A percentile compares a stretch with the other conserved stretches of the same genome.
Conservation (phyloP, 2,113 vertebrate species). For the Cottus gobio region DNA sequence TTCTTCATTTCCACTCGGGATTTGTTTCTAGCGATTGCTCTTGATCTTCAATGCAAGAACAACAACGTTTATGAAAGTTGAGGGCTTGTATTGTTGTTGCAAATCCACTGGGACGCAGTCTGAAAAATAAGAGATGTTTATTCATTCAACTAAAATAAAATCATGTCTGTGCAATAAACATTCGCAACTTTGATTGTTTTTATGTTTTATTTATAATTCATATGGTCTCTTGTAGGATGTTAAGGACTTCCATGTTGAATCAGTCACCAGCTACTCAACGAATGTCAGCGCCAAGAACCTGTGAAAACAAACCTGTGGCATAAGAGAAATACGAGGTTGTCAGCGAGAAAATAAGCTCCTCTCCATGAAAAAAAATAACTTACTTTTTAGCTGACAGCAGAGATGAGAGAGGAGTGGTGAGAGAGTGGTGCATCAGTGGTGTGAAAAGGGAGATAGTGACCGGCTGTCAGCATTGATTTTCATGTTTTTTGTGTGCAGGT, state of each 20-base stretch:
- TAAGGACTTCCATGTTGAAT: neutral
- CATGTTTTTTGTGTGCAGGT: constrained; percentile 82
- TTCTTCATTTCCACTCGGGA: constrained; percentile 13
- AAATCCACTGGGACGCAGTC: constrained; percentile 39
- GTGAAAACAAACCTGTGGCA: neutral
- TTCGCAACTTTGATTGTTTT: constrained; percentile 1
- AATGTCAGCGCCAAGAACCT: neutral
- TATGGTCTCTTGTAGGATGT: neutral
- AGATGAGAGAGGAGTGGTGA: neutral
- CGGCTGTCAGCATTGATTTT: constrained; percentile 35
- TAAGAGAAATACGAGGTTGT: constrained; percentile 13
- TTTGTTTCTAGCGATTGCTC: constrained; percentile 13
- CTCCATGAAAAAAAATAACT: neutral
- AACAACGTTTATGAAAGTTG: constrained; percentile 55
- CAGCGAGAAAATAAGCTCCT: neutral
- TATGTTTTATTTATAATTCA: neutral
- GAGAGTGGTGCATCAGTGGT: neutral
- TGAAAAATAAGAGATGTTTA: constrained; percentile 30
- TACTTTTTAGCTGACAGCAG: constrained; percentile 15
- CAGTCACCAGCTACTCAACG: neutral
- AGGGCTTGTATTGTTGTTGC: constrained; percentile 10
- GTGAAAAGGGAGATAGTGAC: constrained; percentile 5
- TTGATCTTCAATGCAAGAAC: constrained; percentile 56
- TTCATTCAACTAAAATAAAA: constrained; percentile 42
- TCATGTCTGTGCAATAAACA: constrained; percentile 28